phyloP scores from a whole-genome alignment of 2,113 vertebrate genomes.

The Hyaena hyaena region DNA sequence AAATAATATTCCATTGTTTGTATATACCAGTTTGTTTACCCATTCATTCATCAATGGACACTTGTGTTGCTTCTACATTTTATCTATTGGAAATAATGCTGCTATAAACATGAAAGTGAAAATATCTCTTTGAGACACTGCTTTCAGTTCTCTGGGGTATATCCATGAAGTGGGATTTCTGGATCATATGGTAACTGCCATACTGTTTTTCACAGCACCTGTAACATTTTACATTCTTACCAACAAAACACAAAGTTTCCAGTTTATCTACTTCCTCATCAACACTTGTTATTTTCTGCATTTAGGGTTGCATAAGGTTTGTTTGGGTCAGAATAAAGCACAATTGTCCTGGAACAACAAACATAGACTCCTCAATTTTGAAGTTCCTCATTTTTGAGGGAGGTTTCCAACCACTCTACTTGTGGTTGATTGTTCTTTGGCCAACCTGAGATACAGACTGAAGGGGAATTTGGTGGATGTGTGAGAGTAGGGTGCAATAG shows the following conservation, averaged over 20 bases:
- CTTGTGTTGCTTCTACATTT: not conserved
- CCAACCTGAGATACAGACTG: not conserved
- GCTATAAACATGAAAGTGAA: not conserved
- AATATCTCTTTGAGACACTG: not conserved
- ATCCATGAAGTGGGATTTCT: not conserved
- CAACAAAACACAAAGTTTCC: not conserved
- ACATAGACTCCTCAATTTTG: not conserved
- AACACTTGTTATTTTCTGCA: not conserved
- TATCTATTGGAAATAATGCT: not conserved
- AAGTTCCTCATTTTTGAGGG: constrained; percentile 1
- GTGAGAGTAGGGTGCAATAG: not conserved
- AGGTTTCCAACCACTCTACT: not conserved
- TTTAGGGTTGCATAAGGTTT: not conserved
- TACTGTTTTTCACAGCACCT: not conserved
- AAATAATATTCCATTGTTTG: not conserved
- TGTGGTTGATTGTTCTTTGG: constrained; percentile 19
- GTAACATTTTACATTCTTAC: not conserved
- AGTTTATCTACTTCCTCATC: not conserved
- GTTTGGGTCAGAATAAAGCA: not conserved
- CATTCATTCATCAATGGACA: not conserved
- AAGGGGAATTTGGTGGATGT: not conserved
- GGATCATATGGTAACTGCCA: not conserved
- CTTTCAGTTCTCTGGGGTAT: not conserved
- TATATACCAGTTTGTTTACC: not conserved
- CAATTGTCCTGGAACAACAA: not conserved